Percentiles rank a stretch among this genome's conserved stretches.
Conservation (phyloP, 2,888 invertebrate genomes). For the Drosophila meridionalis region DNA sequence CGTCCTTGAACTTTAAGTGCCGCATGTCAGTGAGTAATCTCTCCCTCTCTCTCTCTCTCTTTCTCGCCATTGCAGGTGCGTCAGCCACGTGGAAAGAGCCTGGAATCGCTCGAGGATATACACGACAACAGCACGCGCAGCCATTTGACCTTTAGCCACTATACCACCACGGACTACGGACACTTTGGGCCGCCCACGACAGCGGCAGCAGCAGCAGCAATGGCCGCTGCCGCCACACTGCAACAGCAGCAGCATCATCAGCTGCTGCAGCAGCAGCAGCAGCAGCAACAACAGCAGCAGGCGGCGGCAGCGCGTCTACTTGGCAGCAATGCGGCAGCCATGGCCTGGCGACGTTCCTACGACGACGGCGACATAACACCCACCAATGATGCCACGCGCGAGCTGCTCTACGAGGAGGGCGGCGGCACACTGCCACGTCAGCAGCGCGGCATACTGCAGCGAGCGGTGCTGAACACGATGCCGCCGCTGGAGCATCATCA, state of each 20-base stretch:
- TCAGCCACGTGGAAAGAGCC: conserved; percentile 93
- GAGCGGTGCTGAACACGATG: conserved; percentile 84
- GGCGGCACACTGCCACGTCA: conserved; percentile 95
- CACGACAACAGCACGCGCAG: conserved; percentile 87
- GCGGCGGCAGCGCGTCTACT: conserved; percentile 70
- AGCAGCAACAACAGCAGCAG: conserved; percentile 59
- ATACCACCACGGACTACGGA: conserved; percentile 84
- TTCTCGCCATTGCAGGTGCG: conserved; percentile 87
- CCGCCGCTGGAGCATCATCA: conserved; percentile 84
- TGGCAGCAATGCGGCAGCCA: conserved; percentile 82
- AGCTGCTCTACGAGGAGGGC: conserved; percentile 87
- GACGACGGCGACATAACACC: conserved; percentile 96
- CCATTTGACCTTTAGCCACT: conserved; percentile 85
- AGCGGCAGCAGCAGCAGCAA: conserved; percentile 61
- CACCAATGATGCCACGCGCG: conserved; percentile 89
- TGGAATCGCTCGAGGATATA: conserved; percentile 93
- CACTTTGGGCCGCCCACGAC: conserved; percentile 82
- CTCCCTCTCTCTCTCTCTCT: conserved; percentile 1
- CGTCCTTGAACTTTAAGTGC: conserved; percentile 69
- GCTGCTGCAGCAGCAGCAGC: conserved; percentile 61
- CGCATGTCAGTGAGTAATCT: conserved; percentile 10
- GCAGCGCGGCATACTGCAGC: conserved; percentile 85
- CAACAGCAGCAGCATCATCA: conserved; percentile 56
- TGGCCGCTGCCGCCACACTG: conserved; percentile 58
- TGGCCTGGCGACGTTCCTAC: conserved; percentile 90